Percentiles rank a stretch among this genome's conserved stretches.
Conservation (phyloP, 1,140 invertebrate species). For the Calliphora vicina region DNA sequence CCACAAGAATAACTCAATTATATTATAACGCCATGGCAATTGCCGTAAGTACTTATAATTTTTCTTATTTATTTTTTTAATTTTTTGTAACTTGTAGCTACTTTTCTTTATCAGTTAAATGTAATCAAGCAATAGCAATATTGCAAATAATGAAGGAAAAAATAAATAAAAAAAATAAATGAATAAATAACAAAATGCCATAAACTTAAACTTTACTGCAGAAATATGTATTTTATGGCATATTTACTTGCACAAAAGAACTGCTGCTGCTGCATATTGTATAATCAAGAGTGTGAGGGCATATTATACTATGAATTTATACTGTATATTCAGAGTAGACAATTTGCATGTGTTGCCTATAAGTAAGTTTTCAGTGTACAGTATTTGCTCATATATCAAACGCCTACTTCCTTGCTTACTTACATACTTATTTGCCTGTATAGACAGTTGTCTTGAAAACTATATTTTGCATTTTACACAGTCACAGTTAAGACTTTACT, state of each 20-base stretch:
- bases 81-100: background rate
- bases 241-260: background rate
- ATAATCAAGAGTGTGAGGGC: no score
- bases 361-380: background rate
- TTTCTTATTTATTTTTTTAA: background rate
- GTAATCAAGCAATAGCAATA: background rate
- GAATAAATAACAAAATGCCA: background rate
- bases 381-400: background rate
- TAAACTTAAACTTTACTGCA: background rate
- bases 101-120: slow-evolving; percentile 17
- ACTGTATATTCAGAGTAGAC: background rate
- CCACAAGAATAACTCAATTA: slow-evolving; percentile 11
- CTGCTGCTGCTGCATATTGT: no score
- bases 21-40: background rate
- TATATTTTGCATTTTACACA: background rate
- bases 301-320: background rate
- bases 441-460: background rate
- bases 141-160: background rate
- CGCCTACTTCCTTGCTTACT: slow-evolving; percentile 3
- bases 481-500: background rate
- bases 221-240: background rate
- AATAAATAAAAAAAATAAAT: background rate
- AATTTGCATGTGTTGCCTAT: background rate
- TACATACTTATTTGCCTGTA: background rate
- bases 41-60: background rate